phyloP scores from a whole-genome alignment of 2,113 vertebrate species.

The Caloenas nicobarica region DNA sequence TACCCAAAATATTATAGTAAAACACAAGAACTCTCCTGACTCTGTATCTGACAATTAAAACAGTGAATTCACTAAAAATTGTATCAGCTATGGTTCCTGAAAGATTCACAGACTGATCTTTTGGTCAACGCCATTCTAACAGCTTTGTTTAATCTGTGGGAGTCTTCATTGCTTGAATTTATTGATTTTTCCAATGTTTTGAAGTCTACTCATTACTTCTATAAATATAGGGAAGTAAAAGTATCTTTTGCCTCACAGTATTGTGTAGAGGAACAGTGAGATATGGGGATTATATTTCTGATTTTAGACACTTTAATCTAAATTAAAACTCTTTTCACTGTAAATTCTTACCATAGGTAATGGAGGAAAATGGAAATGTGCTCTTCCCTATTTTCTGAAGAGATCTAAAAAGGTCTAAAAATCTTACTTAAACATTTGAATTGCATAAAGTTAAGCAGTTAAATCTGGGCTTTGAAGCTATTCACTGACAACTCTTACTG shows the following conservation, averaged over 20 bases:
- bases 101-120: not conserved
- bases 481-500: not conserved
- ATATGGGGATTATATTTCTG: not conserved
- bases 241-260: not conserved
- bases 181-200: not conserved
- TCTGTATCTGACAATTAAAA: not conserved
- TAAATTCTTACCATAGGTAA: not conserved
- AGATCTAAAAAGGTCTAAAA: not conserved
- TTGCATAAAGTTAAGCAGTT: not conserved
- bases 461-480: not conserved
- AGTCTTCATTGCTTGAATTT: not conserved
- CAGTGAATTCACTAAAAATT: not conserved
- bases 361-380: not conserved
- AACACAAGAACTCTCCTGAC: not conserved
- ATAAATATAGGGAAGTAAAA: not conserved
- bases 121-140: not conserved
- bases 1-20: not conserved
- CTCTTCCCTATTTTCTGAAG: not conserved
- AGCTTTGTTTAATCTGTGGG: not conserved
- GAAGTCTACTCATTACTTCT: not conserved
- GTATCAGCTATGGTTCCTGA: not conserved
- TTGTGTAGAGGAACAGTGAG: not conserved
- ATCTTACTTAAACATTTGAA: not conserved
- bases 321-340: not conserved
- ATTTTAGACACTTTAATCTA: not conserved